Conservation (phyloP, 1,140 invertebrate species). For the Kradibia gibbosae region DNA sequence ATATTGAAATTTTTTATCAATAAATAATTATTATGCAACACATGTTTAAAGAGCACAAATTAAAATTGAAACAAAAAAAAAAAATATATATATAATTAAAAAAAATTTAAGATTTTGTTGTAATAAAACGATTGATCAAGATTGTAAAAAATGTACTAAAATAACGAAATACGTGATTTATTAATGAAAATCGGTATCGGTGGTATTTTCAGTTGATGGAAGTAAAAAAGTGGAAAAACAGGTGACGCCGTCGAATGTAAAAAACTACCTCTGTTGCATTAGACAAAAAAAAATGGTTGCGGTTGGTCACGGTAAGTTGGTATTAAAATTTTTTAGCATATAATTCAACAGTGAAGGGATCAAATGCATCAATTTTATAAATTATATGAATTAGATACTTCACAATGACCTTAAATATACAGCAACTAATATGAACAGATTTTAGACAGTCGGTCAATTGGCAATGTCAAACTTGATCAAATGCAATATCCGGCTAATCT, state of each 20-base stretch:
- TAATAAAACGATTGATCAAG: neutral
- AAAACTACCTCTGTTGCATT: slow-evolving; percentile 62
- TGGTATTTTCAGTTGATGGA: slow-evolving; percentile 3
- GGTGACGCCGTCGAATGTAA: slow-evolving; percentile 14
- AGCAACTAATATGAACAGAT: neutral
- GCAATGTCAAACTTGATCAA: slow-evolving; percentile 43
- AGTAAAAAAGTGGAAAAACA: slow-evolving; percentile 31
- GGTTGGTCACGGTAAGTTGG: slow-evolving; percentile 64
- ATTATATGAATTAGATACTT: neutral
- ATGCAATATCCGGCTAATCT: slow-evolving; percentile 24
- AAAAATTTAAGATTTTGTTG: neutral
- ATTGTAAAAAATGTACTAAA: neutral
- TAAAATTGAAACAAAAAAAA: slow-evolving; percentile 2
- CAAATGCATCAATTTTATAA: neutral
- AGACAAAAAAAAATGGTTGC: slow-evolving; percentile 65
- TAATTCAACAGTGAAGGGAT: neutral
- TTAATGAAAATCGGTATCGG: neutral
- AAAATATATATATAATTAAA: neutral
- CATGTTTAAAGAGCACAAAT: neutral
- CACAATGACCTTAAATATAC: neutral
- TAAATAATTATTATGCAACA: neutral
- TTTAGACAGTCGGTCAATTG: slow-evolving; percentile 33
- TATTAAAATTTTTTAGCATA: slow-evolving; percentile 11
- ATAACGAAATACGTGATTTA: neutral
- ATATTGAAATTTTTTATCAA: neutral